Conservation (phyloP, 2,888 invertebrate species). For the Dione juno region DNA sequence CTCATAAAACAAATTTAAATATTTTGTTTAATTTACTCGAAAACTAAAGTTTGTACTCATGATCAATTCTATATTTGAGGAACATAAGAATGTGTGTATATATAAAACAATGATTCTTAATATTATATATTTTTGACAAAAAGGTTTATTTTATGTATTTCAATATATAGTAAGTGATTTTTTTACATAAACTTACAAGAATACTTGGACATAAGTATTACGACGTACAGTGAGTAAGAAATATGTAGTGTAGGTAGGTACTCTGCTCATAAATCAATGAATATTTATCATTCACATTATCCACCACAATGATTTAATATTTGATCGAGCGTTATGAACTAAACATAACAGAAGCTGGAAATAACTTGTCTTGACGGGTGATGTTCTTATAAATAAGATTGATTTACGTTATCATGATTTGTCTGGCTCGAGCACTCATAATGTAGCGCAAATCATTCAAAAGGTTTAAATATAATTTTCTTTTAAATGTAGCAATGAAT, state of each 20-base stretch:
- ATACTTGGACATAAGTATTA: no score
- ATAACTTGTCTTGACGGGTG: conserved; percentile 63
- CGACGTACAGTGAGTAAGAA: no score
- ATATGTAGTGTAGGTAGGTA: not conserved
- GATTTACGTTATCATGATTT: conserved; percentile 67
- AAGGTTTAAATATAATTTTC: not conserved
- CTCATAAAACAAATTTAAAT: not conserved
- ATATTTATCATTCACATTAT: conserved; percentile 16
- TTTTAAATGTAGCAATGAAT: not conserved
- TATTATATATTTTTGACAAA: no score
- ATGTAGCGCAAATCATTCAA: conserved; percentile 8
- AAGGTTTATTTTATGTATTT: no score
- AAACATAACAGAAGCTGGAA: conserved; percentile 66
- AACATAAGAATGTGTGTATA: no score
- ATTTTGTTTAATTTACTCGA: not conserved
- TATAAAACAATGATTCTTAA: no score
- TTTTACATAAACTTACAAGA: not conserved
- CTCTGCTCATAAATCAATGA: not conserved
- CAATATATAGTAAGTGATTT: not conserved
- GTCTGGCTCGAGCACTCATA: conserved; percentile 63
- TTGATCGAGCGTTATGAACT: conserved; percentile 62
- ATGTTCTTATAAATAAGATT: conserved; percentile 71
- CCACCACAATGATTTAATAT: conserved; percentile 1
- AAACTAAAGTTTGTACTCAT: no score
- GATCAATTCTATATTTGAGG: no score